phyloP scores from a whole-genome alignment of 2,113 vertebrate genomes.

The Rhadina sibilatrix region DNA sequence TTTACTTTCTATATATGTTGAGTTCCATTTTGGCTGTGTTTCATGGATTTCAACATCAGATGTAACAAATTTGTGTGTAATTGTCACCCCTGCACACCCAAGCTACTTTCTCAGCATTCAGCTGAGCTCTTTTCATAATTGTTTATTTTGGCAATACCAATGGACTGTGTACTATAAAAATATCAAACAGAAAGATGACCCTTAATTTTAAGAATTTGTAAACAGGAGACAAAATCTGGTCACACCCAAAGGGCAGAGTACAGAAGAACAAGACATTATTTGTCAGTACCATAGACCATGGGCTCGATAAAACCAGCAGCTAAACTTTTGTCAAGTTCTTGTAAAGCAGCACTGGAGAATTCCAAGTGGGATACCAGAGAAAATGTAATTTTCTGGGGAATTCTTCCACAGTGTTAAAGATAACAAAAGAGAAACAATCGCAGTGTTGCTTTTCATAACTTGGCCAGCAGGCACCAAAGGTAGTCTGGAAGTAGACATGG shows the following conservation, averaged over 20 bases:
- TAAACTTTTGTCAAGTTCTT: neutral
- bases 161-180: neutral
- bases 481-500: neutral
- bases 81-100: neutral
- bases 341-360: neutral
- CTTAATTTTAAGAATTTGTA: neutral
- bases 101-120: neutral
- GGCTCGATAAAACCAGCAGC: neutral
- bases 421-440: neutral
- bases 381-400: neutral
- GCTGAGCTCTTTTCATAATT: neutral
- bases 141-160: neutral
- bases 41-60: neutral
- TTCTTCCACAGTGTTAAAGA: neutral
- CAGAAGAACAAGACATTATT: neutral
- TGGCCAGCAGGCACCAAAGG: neutral
- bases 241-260: neutral
- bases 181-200: neutral
- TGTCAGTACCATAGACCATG: neutral
- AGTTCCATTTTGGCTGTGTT: neutral
- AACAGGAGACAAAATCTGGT: neutral
- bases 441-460: neutral
- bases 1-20: neutral
- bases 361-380: neutral
- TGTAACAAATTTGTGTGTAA: neutral